These are phyloP conservation scores for Pammene aurita DNA, from an alignment of 2,888 invertebrate species.

Conservation along the genomic window DNA sequence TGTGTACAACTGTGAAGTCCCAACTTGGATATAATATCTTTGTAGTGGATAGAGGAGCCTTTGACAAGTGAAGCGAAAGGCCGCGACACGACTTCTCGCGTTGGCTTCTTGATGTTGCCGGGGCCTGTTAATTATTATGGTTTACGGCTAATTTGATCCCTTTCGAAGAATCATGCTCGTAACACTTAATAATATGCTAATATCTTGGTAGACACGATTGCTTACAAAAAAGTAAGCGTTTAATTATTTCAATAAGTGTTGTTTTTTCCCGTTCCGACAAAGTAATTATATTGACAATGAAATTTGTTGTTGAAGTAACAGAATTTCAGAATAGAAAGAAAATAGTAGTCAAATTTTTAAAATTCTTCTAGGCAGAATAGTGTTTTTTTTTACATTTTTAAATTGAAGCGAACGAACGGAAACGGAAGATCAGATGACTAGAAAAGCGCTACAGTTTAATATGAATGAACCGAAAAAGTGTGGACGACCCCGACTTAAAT, in stretches of 20 bases:
- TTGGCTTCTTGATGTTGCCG: slow-evolving; percentile 38
- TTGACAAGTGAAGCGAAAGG: slow-evolving; percentile 49
- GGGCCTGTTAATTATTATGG: slow-evolving; percentile 32
- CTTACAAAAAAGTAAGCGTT: neutral
- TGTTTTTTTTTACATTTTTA: too few relatives aligned
- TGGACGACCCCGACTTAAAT: too few relatives aligned
- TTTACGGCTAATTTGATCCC: slow-evolving; percentile 34
- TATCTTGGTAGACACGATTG: neutral
- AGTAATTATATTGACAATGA: too few relatives aligned
- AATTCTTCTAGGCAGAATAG: too few relatives aligned
- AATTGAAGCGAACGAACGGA: too few relatives aligned
- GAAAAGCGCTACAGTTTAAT: too few relatives aligned
- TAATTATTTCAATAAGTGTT: neutral
- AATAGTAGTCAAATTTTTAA: too few relatives aligned
- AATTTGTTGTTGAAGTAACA: too few relatives aligned
- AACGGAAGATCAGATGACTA: too few relatives aligned
- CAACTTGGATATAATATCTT: slow-evolving; percentile 50
- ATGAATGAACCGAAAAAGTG: too few relatives aligned
- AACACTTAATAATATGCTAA: slow-evolving; percentile 27
- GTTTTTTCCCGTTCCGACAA: too few relatives aligned
- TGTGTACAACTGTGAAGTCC: slow-evolving; percentile 43
- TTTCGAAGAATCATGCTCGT: slow-evolving; percentile 24
- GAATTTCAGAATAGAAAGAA: too few relatives aligned
- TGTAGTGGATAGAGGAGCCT: slow-evolving; percentile 52
- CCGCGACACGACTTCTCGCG: slow-evolving; percentile 42